Base-by-base conservation (phyloP, 2,888 invertebrate species). In the Acanthopleura granulata region DNA sequence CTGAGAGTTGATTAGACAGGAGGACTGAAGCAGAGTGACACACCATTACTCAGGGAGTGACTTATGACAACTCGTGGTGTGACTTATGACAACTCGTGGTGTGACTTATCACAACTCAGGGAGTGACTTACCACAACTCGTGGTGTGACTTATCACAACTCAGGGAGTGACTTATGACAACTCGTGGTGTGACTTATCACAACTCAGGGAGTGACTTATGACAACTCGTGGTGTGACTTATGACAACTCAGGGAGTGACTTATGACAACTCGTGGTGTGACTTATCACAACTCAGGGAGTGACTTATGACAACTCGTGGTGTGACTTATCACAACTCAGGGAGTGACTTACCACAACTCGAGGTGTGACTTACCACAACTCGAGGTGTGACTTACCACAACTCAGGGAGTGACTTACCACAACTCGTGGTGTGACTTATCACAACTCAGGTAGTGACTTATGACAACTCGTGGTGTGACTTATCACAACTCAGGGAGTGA, bases 151-250 rank as follows among this genome's bases (percentile, higher is more conserved):
- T 81, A 91, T 91, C 9, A 94, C 94, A 0, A 99, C 99, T 74
- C 94, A 93, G 0, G 97, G 97, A 0, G 98, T 98, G 40, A 98
- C 96, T 87, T 81, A 91, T 91, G 6, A 94, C 94, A 0, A 99
- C 99, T 74, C 94, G 93, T 0, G 97, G 97, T 0, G 98, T 98
- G 40, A 98, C 96, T 87, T 81, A 91, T 91, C 9, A 94, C 94
- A 0, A 99, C 99, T 74, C 94, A 93, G 0, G 97, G 97, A 0
- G 98, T 98, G 40, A 98, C 96, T 87, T 81, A 91, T 91, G 6
- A 94, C 94, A 0, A 99, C 99, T 74, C 94, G 93, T 0, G 97
- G 97, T 0, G 98, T 98, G 40, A 98, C 96, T 87, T 81, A 91
- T 91, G 6, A 94, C 94, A 0, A 99, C 99, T 74, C 94, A 93